Evolutionary conservation across 2,113 vertebrate genomes (phyloP).

Genomic region (Psilopogon haemacephalus): DNA sequence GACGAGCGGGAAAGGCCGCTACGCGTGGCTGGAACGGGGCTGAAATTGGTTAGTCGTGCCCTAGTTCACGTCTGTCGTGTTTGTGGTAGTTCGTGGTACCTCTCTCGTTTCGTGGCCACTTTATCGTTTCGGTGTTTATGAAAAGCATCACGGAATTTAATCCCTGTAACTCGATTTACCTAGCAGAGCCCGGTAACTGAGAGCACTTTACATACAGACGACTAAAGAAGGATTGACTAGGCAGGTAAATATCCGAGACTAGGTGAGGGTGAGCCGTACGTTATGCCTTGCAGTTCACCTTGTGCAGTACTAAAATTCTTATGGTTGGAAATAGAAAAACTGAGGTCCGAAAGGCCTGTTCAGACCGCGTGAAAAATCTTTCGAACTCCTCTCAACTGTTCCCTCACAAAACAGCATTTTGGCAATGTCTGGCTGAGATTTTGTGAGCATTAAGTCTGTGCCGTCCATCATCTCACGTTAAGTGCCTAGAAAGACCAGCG

Average conservation of each 20-base stretch:
- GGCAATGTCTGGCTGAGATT: fast-evolving
- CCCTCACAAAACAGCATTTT: fast-evolving
- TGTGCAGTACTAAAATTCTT: fast-evolving
- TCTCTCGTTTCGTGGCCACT: not conserved
- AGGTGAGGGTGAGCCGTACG: not conserved
- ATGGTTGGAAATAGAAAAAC: not conserved
- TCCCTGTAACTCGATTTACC: not conserved
- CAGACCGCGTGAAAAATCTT: not conserved
- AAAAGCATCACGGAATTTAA: not conserved
- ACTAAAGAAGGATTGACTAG: not conserved
- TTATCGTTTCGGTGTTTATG: fast-evolving
- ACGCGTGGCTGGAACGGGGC: not conserved
- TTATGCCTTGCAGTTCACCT: fast-evolving
- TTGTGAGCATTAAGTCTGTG: fast-evolving
- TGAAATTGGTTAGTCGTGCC: not conserved
- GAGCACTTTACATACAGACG: fast-evolving
- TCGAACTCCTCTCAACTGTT: fast-evolving
- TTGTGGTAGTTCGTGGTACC: not conserved
- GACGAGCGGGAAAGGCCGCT: no score
- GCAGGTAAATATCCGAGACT: fast-evolving
- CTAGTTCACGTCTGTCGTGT: fast-evolving
- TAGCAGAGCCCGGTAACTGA: not conserved
- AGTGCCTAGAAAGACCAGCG: not conserved
- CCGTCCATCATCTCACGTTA: not conserved
- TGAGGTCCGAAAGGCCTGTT: fast-evolving